Conservation (phyloP, 2,113 vertebrate genomes). For the Syrmaticus mikado region DNA sequence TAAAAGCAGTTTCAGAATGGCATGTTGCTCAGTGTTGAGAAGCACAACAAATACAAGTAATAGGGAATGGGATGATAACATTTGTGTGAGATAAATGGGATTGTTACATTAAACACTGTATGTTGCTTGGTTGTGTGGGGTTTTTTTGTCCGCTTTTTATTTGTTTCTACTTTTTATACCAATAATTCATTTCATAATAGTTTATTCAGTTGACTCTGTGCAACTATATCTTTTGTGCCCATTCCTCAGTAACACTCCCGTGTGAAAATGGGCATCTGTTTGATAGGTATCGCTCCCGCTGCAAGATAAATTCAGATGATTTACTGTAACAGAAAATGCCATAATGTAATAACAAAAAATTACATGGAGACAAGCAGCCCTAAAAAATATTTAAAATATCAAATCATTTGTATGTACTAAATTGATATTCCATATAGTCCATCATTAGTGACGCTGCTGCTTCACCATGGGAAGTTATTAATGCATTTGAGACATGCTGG, state of each 20-base stretch:
- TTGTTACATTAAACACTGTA: background rate
- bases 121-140: accelerated
- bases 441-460: background rate
- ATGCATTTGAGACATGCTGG: background rate
- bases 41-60: background rate
- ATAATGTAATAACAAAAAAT: background rate
- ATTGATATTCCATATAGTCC: background rate
- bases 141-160: background rate
- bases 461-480: background rate
- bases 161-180: background rate
- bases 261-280: background rate
- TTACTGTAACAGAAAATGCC: background rate
- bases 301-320: background rate
- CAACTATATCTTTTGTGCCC: background rate
- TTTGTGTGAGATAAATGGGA: background rate
- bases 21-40: background rate
- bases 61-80: background rate
- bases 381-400: background rate
- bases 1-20: background rate
- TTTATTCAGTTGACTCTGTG: accelerated
- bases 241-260: background rate
- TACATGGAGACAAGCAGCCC: background rate
- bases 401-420: background rate
- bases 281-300: background rate
- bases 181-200: background rate